phyloP scores from a whole-genome alignment of 2,797 vertebrate species.

The Chelidonichthys spinosus region DNA sequence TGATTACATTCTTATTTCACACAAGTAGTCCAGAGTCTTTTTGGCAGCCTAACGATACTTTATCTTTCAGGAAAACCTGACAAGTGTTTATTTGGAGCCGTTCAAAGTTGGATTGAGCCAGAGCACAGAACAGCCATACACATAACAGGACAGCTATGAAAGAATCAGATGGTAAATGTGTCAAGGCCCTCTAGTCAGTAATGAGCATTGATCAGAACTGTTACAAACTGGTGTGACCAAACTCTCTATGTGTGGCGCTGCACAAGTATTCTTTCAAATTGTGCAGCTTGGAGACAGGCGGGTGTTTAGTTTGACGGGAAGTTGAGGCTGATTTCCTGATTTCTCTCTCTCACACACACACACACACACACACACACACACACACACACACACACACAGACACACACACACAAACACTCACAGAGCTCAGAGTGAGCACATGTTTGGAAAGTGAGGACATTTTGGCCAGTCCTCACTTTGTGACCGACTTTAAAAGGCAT shows the following conservation, averaged over 20 bases:
- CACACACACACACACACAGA: neutral
- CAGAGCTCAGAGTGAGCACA: neutral
- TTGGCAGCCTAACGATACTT: neutral
- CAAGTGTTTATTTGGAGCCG: constrained; percentile 4
- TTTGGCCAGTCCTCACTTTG: no score
- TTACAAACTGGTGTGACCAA: neutral
- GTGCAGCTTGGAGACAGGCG: neutral
- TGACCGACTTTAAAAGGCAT: no score
- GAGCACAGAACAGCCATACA: neutral
- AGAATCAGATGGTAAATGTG: neutral
- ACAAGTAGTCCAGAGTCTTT: neutral
- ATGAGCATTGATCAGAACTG: no score
- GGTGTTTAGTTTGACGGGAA: constrained; percentile 10
- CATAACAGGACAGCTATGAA: neutral
- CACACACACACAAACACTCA: neutral
- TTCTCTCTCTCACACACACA: neutral
- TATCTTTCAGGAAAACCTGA: constrained; percentile 4
- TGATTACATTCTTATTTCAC: constrained; percentile 21
- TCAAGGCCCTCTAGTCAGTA: neutral
- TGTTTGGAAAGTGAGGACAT: no score
- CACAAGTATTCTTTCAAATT: neutral
- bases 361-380: no score
- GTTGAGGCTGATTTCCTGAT: neutral
- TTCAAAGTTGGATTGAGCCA: neutral
- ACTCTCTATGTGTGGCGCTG: neutral